Percentiles rank a stretch among this genome's conserved stretches.
Evolutionary conservation across 2,113 vertebrate species (phyloP).

Genomic region (Albula glossodonta): DNA sequence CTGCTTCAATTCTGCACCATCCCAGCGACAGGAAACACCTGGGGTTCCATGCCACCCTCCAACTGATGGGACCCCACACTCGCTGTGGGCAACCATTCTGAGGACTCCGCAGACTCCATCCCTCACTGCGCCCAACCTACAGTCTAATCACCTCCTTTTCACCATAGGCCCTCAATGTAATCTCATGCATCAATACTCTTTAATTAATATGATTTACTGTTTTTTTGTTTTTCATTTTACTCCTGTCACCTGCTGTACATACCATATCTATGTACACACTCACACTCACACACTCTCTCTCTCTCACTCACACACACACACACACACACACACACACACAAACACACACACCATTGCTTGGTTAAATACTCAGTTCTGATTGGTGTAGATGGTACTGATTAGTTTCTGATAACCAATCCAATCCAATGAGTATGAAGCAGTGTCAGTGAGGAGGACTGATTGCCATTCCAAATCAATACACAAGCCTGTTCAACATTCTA

Average conservation of each 20-base stretch:
- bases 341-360: too few species aligned
- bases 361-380: too few species aligned
- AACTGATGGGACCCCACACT: constrained; percentile 33
- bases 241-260: neutral
- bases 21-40: constrained; percentile 46
- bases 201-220: constrained; percentile 71
- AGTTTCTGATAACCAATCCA: too few species aligned
- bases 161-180: constrained; percentile 67
- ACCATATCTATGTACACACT: neutral
- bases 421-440: too few species aligned
- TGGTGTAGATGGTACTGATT: too few species aligned
- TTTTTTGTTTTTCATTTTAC: neutral
- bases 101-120: constrained; percentile 9
- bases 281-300: too few species aligned
- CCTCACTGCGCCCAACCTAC: constrained; percentile 27
- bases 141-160: constrained; percentile 67
- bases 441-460: too few species aligned
- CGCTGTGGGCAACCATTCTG: constrained; percentile 25
- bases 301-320: too few species aligned
- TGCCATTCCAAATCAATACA: too few species aligned
- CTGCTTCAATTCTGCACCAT: neutral
- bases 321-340: too few species aligned
- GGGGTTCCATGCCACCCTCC: constrained; percentile 32
- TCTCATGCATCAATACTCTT: constrained; percentile 75
- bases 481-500: too few species aligned